A percentile compares a stretch with the other conserved stretches of the same genome.
Conservation (phyloP, 2,797 vertebrate genomes). For the Setipinna tenuifilis region DNA sequence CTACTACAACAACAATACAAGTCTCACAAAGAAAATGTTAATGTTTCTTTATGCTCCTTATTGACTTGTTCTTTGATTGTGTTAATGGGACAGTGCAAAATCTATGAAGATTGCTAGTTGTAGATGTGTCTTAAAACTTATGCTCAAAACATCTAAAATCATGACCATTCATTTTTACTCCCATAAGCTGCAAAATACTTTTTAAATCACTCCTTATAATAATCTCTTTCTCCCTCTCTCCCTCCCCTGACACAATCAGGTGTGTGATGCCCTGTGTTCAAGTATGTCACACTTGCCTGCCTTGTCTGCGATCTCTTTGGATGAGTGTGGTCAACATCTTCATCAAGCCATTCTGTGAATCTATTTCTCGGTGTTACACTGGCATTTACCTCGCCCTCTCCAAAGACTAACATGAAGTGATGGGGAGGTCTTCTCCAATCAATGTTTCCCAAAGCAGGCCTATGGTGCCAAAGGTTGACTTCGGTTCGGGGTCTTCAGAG, state of each 20-base stretch:
- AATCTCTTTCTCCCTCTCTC: neutral
- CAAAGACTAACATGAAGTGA: conserved; percentile 61
- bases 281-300: conserved; percentile 76
- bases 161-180: neutral
- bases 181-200: neutral
- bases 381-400: conserved; percentile 69
- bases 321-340: conserved; percentile 71
- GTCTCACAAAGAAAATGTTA: neutral
- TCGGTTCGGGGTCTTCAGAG: neutral
- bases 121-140: neutral
- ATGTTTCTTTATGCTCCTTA: neutral
- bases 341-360: conserved; percentile 72
- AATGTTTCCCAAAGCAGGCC: neutral
- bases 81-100: neutral
- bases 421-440: neutral
- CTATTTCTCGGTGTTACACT: conserved; percentile 71
- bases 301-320: conserved; percentile 76
- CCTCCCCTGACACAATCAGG: conserved; percentile 52
- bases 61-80: neutral
- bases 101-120: neutral
- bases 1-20: conserved; percentile 30
- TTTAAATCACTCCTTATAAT: neutral
- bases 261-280: conserved; percentile 78
- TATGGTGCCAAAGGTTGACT: neutral
- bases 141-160: neutral